These are phyloP conservation scores for Cynodonichthys magdalenae DNA, from an alignment of 2,797 vertebrate species.

Conservation along the genomic window DNA sequence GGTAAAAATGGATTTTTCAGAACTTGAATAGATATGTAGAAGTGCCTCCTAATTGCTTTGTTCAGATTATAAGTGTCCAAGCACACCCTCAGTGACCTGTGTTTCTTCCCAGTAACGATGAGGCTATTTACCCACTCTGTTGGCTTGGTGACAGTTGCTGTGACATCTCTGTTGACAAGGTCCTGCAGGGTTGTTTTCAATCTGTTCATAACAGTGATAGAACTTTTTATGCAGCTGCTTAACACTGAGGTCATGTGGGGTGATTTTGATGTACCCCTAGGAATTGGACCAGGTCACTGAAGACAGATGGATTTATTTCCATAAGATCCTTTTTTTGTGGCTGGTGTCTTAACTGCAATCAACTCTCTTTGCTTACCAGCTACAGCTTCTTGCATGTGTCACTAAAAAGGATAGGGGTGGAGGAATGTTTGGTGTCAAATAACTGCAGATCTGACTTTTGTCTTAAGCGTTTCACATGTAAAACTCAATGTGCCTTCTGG, in stretches of 20 bases:
- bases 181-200: not conserved
- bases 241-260: not conserved
- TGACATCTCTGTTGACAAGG: not conserved
- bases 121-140: no score
- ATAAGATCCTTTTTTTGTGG: not conserved
- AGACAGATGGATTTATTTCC: not conserved
- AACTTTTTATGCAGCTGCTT: not conserved
- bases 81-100: no score
- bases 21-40: no score
- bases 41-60: no score
- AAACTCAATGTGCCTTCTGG: not conserved
- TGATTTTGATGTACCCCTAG: conserved; percentile 9
- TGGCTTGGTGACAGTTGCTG: no score
- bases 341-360: not conserved
- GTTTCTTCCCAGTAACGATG: no score
- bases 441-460: rapidly evolving
- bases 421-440: not conserved
- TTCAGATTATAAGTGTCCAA: no score
- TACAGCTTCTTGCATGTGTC: not conserved
- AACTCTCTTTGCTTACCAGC: not conserved
- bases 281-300: conserved; percentile 13
- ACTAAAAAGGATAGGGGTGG: not conserved
- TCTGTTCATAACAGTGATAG: not conserved
- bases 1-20: no score
- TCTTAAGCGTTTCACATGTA: rapidly evolving